phyloP scores from a whole-genome alignment of 1,140 invertebrate species.

The Wiebesia pumilae region DNA sequence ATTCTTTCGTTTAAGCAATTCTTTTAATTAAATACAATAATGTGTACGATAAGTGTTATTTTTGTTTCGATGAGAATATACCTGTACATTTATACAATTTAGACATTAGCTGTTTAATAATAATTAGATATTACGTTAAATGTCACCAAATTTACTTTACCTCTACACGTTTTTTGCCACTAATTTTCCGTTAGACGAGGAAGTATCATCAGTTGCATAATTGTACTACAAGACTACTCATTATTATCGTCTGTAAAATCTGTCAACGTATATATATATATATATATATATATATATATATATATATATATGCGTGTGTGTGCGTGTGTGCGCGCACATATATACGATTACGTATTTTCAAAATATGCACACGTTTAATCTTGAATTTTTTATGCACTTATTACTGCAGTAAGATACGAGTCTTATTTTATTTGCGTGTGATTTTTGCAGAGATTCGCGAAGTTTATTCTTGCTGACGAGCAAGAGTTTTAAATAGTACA shows the following conservation, averaged over 20 bases:
- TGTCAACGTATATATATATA: too few species aligned
- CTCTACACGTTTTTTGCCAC: neutral
- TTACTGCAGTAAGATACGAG: too few species aligned
- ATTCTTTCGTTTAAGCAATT: neutral
- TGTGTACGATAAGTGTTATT: constrained; percentile 37
- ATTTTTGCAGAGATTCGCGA: too few species aligned
- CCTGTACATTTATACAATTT: constrained; percentile 36
- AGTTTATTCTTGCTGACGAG: too few species aligned
- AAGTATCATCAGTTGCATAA: constrained; percentile 26
- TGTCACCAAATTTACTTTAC: constrained; percentile 18
- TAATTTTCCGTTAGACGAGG: neutral
- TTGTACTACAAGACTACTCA: neutral
- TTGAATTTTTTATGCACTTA: too few species aligned
- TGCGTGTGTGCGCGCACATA: too few species aligned
- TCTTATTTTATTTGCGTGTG: too few species aligned
- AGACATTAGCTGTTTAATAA: constrained; percentile 26
- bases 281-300: too few species aligned
- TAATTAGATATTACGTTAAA: constrained; percentile 30
- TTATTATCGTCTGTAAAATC: neutral
- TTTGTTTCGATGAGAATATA: constrained; percentile 25
- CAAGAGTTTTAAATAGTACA: too few species aligned
- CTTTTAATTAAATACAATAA: neutral
- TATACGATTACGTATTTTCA: too few species aligned
- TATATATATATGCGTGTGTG: too few species aligned
- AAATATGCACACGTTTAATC: too few species aligned